Percentiles rank a stretch among this genome's conserved stretches.
These are phyloP conservation scores for Crenichthys baileyi DNA, from an alignment of 2,797 vertebrate species.

Conservation along the genomic window DNA sequence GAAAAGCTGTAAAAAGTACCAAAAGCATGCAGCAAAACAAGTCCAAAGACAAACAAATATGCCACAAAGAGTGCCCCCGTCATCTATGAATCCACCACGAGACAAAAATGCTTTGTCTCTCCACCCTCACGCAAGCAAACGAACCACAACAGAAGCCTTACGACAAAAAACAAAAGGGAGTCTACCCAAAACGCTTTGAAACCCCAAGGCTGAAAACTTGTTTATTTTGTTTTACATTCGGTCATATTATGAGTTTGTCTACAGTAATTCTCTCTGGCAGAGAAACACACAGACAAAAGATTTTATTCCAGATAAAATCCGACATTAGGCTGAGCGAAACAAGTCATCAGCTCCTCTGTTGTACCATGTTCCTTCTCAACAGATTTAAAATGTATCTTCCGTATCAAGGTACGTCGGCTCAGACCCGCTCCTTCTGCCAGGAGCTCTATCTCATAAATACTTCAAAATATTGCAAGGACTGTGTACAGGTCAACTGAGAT, in stretches of 20 bases:
- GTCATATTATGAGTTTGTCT: slow-evolving; percentile 5
- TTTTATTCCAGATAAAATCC: slow-evolving; percentile 16
- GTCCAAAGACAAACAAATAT: slow-evolving; percentile 57
- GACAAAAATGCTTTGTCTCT: slow-evolving; percentile 49
- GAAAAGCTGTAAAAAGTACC: slow-evolving; percentile 29
- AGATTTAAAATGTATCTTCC: slow-evolving; percentile 22
- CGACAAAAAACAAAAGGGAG: slow-evolving; percentile 36
- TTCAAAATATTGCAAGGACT: slow-evolving; percentile 7
- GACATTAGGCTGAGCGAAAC: slow-evolving; percentile 28
- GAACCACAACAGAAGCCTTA: slow-evolving; percentile 56
- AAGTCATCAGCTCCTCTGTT: slow-evolving; percentile 23
- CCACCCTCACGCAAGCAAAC: slow-evolving; percentile 46
- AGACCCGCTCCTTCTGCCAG: not conserved
- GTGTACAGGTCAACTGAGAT: slow-evolving; percentile 24
- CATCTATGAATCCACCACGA: slow-evolving; percentile 37
- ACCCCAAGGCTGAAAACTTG: slow-evolving; percentile 12
- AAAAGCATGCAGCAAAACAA: slow-evolving; percentile 39
- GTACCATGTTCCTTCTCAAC: slow-evolving; percentile 22
- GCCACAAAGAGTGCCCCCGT: slow-evolving; percentile 37
- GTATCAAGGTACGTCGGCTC: slow-evolving; percentile 7
- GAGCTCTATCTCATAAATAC: slow-evolving; percentile 29
- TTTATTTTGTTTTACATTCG: slow-evolving; percentile 28
- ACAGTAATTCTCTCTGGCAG: not conserved
- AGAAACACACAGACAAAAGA: slow-evolving; percentile 13
- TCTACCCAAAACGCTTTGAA: slow-evolving; percentile 38